Conservation (phyloP, 2,113 vertebrate species). For the Ellobius talpinus region DNA sequence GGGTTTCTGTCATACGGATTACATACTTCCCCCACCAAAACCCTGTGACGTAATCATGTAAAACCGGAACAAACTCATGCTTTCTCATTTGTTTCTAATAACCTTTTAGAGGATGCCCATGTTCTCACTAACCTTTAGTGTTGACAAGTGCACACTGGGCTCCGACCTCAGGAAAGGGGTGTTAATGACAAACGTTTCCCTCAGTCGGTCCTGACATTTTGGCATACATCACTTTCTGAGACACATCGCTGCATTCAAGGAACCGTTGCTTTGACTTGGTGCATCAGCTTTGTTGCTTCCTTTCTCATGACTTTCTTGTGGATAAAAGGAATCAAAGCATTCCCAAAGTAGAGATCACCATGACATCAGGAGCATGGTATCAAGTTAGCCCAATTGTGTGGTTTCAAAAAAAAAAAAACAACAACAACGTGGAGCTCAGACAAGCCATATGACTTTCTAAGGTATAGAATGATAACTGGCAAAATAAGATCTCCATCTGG, state of each 20-base stretch:
- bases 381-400: neutral
- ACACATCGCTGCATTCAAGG: neutral
- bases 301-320: neutral
- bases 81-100: conserved; percentile 78
- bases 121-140: conserved; percentile 67
- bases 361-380: conserved; percentile 43
- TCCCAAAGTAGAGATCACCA: neutral
- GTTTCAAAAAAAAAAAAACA: neutral
- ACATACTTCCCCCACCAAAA: conserved; percentile 51
- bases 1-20: conserved; percentile 68
- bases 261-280: neutral
- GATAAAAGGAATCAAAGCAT: neutral
- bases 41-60: conserved; percentile 48
- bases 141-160: conserved; percentile 55
- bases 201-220: conserved; percentile 65
- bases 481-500: neutral
- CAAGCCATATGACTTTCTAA: neutral
- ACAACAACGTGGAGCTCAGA: neutral
- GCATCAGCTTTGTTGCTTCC: neutral
- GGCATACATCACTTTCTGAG: conserved; percentile 56
- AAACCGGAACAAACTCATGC: conserved; percentile 63
- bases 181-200: conserved; percentile 51
- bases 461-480: neutral
- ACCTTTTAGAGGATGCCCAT: conserved; percentile 64
- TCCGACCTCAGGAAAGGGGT: conserved; percentile 50